Evolutionary conservation across 2,888 invertebrate species (phyloP).

Genomic region (Noctuana brunneofusca): DNA sequence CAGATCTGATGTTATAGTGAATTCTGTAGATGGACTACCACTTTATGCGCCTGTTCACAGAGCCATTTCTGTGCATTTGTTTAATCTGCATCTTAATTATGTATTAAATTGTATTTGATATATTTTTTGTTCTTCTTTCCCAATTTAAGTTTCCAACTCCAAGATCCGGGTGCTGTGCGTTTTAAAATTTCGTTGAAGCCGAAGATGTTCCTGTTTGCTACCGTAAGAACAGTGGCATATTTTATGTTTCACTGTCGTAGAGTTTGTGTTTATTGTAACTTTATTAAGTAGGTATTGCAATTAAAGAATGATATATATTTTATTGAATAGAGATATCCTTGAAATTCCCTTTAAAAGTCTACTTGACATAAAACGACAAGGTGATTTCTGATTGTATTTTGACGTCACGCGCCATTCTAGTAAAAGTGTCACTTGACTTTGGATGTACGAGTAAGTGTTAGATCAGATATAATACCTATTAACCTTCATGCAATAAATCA

Average conservation of each 20-base stretch:
- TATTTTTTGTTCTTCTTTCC: too few relatives aligned
- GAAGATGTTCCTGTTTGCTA: too few relatives aligned
- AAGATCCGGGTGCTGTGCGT: too few relatives aligned
- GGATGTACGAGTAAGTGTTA: background rate
- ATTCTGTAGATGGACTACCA: background rate
- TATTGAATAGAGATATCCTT: too few relatives aligned
- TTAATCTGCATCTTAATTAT: too few relatives aligned
- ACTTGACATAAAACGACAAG: conserved; percentile 27
- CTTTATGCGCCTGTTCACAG: too few relatives aligned
- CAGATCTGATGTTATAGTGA: background rate
- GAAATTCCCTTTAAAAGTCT: conserved; percentile 1
- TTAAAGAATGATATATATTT: conserved; percentile 12
- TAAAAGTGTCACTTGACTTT: conserved; percentile 19
- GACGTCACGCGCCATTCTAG: conserved; percentile 10
- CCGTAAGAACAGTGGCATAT: too few relatives aligned
- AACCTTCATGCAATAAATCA: background rate
- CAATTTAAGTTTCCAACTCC: too few relatives aligned
- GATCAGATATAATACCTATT: background rate
- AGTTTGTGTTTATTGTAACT: background rate
- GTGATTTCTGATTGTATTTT: conserved; percentile 7
- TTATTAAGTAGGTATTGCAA: background rate
- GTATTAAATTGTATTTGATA: too few relatives aligned
- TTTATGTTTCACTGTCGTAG: too few relatives aligned
- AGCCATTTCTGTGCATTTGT: too few relatives aligned
- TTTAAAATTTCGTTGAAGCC: too few relatives aligned